A percentile compares a stretch with the other conserved stretches of the same genome.
phyloP scores from a whole-genome alignment of 2,888 invertebrate species.

The Brachylomia viminalis region DNA sequence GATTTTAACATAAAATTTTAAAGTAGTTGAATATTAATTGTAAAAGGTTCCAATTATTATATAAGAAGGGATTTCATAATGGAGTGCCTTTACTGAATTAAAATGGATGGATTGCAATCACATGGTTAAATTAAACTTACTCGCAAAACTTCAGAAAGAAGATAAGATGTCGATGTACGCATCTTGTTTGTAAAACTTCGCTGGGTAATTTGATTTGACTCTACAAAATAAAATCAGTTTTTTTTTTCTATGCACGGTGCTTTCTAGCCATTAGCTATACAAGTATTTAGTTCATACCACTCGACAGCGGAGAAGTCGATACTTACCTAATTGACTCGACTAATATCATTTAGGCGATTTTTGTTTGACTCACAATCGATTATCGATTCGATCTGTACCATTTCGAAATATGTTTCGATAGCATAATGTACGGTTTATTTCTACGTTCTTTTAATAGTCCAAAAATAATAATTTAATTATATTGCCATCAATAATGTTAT shows the following conservation, averaged over 20 bases:
- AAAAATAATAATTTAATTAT: not conserved
- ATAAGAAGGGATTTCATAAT: constrained; percentile 25
- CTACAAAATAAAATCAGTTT: constrained; percentile 27
- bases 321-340: constrained; percentile 9
- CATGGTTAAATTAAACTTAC: not conserved
- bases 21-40: constrained; percentile 29
- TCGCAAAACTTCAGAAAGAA: not conserved
- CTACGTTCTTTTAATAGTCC: not conserved
- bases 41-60: constrained; percentile 49
- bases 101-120: constrained; percentile 35
- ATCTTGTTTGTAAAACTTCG: not conserved
- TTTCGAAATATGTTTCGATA: constrained; percentile 12
- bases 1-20: constrained; percentile 23
- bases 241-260: constrained; percentile 34
- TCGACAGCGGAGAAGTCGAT: not conserved
- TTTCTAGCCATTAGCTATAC: constrained; percentile 12
- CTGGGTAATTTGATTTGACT: not conserved
- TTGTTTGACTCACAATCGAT: constrained; percentile 16
- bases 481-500: constrained; percentile 27
- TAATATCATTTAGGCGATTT: constrained; percentile 24
- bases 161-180: not conserved
- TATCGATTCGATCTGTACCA: constrained; percentile 8
- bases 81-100: constrained; percentile 61
- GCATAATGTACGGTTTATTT: not conserved
- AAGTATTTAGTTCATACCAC: constrained; percentile 23